Base-by-base conservation (phyloP, 2,888 invertebrate genomes). In the Volucella bombylans region DNA sequence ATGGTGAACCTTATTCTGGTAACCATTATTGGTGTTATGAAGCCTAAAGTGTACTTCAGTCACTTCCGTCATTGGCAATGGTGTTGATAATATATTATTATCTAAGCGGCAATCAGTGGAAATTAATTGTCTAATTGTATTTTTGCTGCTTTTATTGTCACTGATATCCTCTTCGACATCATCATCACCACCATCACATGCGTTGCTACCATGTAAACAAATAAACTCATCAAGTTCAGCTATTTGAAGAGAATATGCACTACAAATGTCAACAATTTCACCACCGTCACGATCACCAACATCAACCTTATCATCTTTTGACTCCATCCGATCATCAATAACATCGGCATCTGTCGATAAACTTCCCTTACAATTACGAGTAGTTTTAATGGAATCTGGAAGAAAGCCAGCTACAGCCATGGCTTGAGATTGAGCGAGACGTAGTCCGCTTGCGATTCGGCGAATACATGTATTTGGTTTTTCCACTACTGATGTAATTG, bases 381-480 rank as follows among this genome's bases (percentile, higher is more conserved):
- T 31, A 31, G 31, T 41, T 54, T 86, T 77, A 45, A 87, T 74
- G 4, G 79, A 74, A 57, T 93, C 93, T 65, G 94, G 94, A 89
- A 94, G 91, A 90, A 95, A 94, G 87, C 95, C 94, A 86, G 95
- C 94, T 85, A 94, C 94, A 83, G 95, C 95, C 93, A 95, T 95
- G 79, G 95, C 95, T 92, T 95, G 94, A 71, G 94, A 93, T 92
- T 95, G 95, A 87, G 95, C 95, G 88, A 95, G 92, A 90, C 94
- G 94, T 87, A 95, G 92, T 78, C 95, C 95, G 89, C 94, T 94
- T 82, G 95, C 95, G 87, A 95, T 93, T 89, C 92, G 94, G 90
- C 92, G 93, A 90, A 87, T 72, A 1, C 64, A 41, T 11, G 61
- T 49, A 18, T 14, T 64, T 0, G 64, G 3, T 18, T 86, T 72